Base-by-base conservation (phyloP, 1,140 invertebrate species). In the Drosophila serrata region DNA sequence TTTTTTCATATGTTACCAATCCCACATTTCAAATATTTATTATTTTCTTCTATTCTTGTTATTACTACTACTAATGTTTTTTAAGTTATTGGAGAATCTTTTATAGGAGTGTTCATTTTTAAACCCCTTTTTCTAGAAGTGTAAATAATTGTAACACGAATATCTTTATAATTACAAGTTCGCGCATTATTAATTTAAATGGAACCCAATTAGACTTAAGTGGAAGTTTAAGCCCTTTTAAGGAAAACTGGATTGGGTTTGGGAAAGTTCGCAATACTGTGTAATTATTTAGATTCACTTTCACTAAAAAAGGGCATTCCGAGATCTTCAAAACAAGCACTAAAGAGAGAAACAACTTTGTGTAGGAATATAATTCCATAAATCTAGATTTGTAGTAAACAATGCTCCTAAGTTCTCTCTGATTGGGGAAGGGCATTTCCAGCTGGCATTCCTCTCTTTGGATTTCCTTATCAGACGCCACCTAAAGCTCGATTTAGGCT, bases 401-500 rank as follows among this genome's bases (percentile, higher is more conserved):
- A 24, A 24, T 24, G 24, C 24, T 24, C n/a, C n/a, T n/a, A n/a
- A 13, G 7, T 22, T 53, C 19, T 55, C 51, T 56, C 19, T 56
- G 13, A 33, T 57, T 39, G 43, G 42, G 42, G 17, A 40, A 62
- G 51, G n/a, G 46, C 46, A 72, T 31, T 33, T 15, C n/a, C 9
- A 35, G 11, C 7, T 46, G 15, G 17, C 13, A 35, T 33, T 45
- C 7, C 19, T 22, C 29, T 60, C 40, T 49, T 46, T 57, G 19
- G 24, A 8, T 43, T 48, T 53, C 56, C 55, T 90, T 86, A 86
- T 86, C 77, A 88, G 15, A 37, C 19, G 8, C 17, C 39, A 12
- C 19, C 31, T 9, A 48, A 49, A 61, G 49, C 51, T 45, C 39
- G 22, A 2, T 35, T 31, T 48, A 24, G 12, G 45, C 82, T 82